Evolutionary conservation across 1,140 invertebrate species (phyloP).

Genomic region (Megalopta genalis): DNA sequence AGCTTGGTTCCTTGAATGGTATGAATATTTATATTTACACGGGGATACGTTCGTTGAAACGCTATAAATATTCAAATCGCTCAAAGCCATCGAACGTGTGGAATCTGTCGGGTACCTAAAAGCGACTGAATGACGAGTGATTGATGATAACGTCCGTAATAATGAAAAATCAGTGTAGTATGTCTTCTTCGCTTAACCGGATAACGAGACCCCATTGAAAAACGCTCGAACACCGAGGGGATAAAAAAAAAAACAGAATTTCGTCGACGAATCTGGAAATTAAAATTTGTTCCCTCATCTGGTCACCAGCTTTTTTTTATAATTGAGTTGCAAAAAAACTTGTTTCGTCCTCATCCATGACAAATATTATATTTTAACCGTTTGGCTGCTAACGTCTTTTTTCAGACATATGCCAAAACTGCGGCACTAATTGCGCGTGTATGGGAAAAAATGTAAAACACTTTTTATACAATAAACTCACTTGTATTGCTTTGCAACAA

Average conservation of each 20-base stretch:
- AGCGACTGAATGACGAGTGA: constrained; percentile 9
- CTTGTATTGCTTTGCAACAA: too few species aligned
- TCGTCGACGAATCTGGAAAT: background rate
- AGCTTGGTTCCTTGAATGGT: constrained; percentile 18
- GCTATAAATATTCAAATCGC: constrained; percentile 38
- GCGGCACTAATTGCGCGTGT: too few species aligned
- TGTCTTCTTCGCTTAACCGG: background rate
- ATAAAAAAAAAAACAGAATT: background rate
- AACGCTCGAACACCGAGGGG: background rate
- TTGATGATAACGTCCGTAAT: background rate
- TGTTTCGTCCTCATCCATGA: too few species aligned
- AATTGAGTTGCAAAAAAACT: too few species aligned
- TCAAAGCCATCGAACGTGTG: background rate
- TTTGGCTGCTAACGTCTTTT: too few species aligned
- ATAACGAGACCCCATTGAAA: background rate
- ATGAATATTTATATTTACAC: constrained; percentile 39
- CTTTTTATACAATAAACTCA: too few species aligned
- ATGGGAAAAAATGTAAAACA: too few species aligned
- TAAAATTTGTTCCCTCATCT: background rate
- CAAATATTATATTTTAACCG: too few species aligned
- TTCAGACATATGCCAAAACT: too few species aligned
- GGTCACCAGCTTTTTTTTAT: too few species aligned
- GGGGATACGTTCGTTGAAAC: constrained; percentile 15
- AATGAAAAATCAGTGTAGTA: constrained; percentile 20
- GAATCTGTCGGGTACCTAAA: background rate